phyloP scores from a whole-genome alignment of 1,140 invertebrate genomes.

The Oryctes rhinoceros region DNA sequence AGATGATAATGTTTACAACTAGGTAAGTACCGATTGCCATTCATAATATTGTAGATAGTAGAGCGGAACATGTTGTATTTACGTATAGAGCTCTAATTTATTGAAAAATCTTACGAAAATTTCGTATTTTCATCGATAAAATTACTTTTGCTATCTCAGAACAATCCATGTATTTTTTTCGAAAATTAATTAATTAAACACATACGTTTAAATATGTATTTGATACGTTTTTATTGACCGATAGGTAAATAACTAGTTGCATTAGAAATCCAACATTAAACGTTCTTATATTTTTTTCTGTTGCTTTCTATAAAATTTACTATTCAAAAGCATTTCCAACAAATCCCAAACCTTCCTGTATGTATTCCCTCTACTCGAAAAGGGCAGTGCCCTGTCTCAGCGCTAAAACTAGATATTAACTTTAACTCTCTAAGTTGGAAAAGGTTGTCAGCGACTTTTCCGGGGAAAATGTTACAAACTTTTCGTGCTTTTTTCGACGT shows the following conservation, averaged over 20 bases:
- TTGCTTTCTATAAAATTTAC: no score
- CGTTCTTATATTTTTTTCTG: no score
- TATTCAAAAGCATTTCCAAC: no score
- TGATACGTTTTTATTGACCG: no score
- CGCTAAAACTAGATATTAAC: conserved; percentile 18
- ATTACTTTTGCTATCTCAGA: no score
- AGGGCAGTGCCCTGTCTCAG: conserved; percentile 5
- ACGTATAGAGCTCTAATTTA: not conserved
- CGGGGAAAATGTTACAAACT: conserved; percentile 1
- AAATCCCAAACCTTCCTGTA: no score
- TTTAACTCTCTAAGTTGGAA: conserved; percentile 27
- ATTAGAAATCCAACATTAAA: no score
- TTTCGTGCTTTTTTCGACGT: not conserved
- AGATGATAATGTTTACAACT: conserved; percentile 57
- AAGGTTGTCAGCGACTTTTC: not conserved
- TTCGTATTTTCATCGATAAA: no score
- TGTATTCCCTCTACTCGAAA: not conserved
- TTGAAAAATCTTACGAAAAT: not conserved
- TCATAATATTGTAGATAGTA: conserved; percentile 20
- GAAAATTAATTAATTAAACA: no score
- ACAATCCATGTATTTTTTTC: no score
- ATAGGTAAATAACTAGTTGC: no score
- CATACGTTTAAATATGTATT: no score
- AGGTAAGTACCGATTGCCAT: conserved; percentile 48
- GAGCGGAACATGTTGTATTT: not conserved